Evolutionary conservation across 1,140 invertebrate species (phyloP).

Genomic region (Drosophila suzukii): DNA sequence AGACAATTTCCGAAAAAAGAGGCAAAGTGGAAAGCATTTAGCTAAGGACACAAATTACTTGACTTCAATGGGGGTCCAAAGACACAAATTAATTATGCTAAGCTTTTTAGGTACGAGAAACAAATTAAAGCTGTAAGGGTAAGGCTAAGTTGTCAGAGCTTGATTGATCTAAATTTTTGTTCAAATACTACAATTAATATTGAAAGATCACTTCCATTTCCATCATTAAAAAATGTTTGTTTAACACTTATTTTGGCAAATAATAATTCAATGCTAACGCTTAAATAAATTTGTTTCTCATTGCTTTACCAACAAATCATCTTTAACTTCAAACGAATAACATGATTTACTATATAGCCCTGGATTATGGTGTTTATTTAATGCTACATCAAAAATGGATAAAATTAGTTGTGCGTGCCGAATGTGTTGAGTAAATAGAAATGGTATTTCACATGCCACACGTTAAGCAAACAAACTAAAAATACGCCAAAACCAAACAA

Average conservation of each 20-base stretch:
- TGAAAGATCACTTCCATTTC: too few relatives aligned
- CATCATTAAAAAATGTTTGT: background rate
- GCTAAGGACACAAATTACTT: constrained; percentile 35
- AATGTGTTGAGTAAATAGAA: constrained; percentile 18
- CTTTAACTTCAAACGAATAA: constrained; percentile 13
- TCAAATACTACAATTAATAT: background rate
- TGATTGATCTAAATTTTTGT: constrained; percentile 11
- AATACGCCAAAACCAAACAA: constrained; percentile 6
- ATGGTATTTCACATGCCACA: constrained; percentile 6
- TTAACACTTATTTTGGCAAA: background rate
- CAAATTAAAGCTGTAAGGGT: constrained; percentile 7
- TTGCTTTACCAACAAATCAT: constrained; percentile 9
- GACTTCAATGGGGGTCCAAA: constrained; percentile 12
- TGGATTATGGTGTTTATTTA: constrained; percentile 23
- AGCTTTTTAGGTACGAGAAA: constrained; percentile 15
- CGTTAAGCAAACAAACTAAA: constrained; percentile 19
- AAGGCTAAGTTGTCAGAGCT: background rate
- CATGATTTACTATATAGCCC: background rate
- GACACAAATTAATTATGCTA: constrained; percentile 47
- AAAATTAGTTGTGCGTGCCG: constrained; percentile 24
- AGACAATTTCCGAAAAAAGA: background rate
- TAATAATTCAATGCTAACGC: background rate
- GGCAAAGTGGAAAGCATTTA: constrained; percentile 32
- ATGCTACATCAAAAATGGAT: constrained; percentile 10
- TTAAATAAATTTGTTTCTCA: background rate